These are phyloP conservation scores for Drosophila subsilvestris DNA, from an alignment of 2,888 invertebrate genomes.

Conservation along the genomic window DNA sequence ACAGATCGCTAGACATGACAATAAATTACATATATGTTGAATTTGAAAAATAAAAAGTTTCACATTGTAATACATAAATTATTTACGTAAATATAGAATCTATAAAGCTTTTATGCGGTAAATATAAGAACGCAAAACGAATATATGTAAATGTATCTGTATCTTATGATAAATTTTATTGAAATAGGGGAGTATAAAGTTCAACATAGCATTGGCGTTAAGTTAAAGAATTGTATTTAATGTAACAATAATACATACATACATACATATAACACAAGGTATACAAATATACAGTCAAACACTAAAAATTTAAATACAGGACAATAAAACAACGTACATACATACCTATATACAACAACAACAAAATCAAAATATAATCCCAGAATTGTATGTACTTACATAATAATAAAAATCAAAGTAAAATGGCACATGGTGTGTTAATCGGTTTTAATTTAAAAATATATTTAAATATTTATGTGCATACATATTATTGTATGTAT, in stretches of 20 bases:
- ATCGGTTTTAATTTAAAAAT: too few relatives aligned
- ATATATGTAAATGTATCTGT: not conserved
- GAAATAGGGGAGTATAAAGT: not conserved
- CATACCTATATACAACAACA: conserved; percentile 8
- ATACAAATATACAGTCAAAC: conserved; percentile 54
- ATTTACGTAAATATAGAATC: not conserved
- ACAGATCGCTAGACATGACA: not conserved
- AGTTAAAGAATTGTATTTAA: conserved; percentile 14
- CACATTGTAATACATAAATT: not conserved
- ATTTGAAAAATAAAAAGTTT: not conserved
- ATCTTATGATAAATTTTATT: conserved; percentile 7
- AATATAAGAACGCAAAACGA: not conserved
- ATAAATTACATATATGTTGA: not conserved
- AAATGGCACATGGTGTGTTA: not conserved
- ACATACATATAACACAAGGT: conserved; percentile 17
- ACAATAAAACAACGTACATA: conserved; percentile 52
- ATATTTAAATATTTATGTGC: too few relatives aligned
- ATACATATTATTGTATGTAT: too few relatives aligned
- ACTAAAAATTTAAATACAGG: conserved; percentile 69
- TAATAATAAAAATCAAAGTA: conserved; percentile 47
- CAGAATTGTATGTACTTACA: conserved; percentile 46
- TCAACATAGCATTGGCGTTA: not conserved
- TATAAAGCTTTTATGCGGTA: not conserved
- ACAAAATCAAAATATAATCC: conserved; percentile 14
- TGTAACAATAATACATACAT: conserved; percentile 30